Conservation (phyloP, 2,113 vertebrate species). For the Alouatta palliata region DNA sequence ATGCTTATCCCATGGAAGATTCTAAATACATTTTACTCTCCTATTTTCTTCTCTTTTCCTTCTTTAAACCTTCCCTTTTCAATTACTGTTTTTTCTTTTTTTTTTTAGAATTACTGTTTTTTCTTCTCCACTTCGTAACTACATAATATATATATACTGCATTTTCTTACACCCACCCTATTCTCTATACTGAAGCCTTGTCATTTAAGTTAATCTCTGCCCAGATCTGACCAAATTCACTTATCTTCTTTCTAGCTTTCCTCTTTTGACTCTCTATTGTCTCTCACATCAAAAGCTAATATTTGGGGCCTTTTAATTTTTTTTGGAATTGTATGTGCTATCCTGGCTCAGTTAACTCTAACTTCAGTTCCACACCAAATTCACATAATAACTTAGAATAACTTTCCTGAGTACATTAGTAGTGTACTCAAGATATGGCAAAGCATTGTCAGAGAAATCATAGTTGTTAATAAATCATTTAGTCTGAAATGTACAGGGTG, state of each 20-base stretch:
- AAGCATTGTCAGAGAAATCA: background rate
- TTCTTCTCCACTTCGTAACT: background rate
- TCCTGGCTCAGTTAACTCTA: background rate
- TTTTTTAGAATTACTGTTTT: no score
- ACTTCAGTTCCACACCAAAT: background rate
- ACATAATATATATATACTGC: background rate
- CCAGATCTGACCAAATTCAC: background rate
- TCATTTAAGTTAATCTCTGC: background rate
- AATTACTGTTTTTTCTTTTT: background rate
- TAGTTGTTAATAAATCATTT: background rate
- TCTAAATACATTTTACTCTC: background rate
- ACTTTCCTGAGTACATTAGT: no score
- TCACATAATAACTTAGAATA: background rate
- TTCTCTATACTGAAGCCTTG: background rate
- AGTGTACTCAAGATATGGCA: background rate
- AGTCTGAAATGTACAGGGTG: background rate
- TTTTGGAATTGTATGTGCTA: background rate
- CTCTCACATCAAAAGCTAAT: background rate
- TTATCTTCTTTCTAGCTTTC: background rate
- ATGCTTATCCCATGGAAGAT: background rate
- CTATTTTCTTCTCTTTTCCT: background rate
- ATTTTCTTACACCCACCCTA: background rate
- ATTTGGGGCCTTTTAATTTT: background rate
- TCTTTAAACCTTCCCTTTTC: background rate
- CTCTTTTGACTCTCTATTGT: background rate